These are phyloP conservation scores for Echinometra lucunter DNA, from an alignment of 53 echinoderm and acorn worm genomes.

Conservation along the genomic window DNA sequence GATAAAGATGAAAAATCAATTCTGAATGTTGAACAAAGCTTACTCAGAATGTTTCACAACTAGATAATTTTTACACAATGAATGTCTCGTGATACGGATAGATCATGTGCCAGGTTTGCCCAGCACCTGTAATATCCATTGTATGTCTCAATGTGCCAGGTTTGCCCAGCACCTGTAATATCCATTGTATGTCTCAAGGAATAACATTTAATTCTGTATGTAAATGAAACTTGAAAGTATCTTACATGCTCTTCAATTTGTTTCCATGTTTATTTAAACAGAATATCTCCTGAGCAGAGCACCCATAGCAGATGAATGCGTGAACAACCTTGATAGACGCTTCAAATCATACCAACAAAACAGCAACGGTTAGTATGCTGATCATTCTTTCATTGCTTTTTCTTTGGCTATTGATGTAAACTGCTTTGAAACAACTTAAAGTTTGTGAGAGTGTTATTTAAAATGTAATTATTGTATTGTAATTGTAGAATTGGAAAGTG, in stretches of 20 bases:
- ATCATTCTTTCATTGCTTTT: no score
- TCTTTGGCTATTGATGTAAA: no score
- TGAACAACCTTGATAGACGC: slow-evolving; percentile 69
- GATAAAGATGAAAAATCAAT: neutral
- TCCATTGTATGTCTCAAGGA: no score
- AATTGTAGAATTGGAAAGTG: no score
- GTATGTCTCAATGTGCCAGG: neutral
- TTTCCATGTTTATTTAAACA: slow-evolving; percentile 46
- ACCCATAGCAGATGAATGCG: slow-evolving; percentile 52
- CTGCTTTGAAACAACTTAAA: no score
- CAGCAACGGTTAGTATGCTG: slow-evolving; percentile 63
- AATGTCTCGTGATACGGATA: no score
- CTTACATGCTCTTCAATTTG: no score
- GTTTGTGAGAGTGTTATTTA: no score
- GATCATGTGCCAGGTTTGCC: neutral
- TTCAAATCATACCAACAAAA: slow-evolving; percentile 65
- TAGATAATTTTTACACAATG: no score
- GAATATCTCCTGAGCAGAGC: slow-evolving; percentile 85
- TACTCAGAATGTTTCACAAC: neutral
- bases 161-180: neutral
- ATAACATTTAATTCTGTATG: no score
- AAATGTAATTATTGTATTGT: no score
- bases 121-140: neutral
- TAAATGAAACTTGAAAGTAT: no score
- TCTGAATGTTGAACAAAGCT: neutral